Percentiles rank a stretch among this genome's conserved stretches.
Conservation (phyloP, 2,113 vertebrate genomes). For the Sisor rabdophorus region DNA sequence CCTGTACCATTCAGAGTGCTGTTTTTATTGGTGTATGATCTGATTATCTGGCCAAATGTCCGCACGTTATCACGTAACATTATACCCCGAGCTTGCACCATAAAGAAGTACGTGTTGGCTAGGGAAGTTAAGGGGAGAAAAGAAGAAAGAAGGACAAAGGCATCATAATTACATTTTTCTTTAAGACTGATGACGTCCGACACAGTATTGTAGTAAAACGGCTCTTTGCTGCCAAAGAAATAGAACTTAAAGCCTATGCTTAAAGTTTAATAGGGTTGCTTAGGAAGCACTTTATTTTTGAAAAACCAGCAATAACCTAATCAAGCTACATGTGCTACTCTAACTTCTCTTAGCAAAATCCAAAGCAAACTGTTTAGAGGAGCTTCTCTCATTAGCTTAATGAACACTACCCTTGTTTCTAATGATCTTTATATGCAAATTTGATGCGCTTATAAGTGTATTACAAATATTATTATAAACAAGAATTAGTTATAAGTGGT, state of each 20-base stretch:
- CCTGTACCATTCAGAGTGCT: conserved; percentile 90
- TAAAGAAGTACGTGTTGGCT: conserved; percentile 97
- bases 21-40: conserved; percentile 93
- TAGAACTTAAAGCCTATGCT: no score
- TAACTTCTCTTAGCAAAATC: not conserved
- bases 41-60: conserved; percentile 92
- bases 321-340: not conserved
- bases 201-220: not conserved
- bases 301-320: not conserved
- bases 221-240: not conserved
- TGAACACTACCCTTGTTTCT: no score
- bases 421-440: no score
- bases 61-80: conserved; percentile 94
- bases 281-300: not conserved
- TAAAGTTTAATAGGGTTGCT: not conserved
- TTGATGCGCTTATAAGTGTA: no score
- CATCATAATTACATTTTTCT: not conserved
- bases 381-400: not conserved
- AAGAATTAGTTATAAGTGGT: no score
- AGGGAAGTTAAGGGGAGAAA: conserved; percentile 17
- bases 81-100: conserved; percentile 96
- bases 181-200: not conserved
- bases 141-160: not conserved
- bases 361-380: not conserved
- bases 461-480: no score